Evolutionary conservation across 2,797 vertebrate species (phyloP).

Genomic region (Echiichthys vipera): DNA sequence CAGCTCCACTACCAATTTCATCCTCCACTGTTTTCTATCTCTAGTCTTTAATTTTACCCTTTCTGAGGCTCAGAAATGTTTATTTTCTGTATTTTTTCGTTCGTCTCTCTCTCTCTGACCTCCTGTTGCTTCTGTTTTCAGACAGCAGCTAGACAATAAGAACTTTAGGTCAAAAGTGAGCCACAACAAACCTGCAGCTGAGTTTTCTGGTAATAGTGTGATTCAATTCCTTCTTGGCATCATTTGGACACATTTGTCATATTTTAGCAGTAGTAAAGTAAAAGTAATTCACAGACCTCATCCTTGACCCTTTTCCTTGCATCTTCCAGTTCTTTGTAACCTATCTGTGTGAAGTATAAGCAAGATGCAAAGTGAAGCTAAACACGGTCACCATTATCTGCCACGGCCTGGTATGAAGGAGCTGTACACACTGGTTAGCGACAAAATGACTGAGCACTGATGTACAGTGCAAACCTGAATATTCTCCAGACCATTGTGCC

Average conservation of each 20-base stretch:
- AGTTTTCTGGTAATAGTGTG: not conserved
- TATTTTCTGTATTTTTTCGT: slow-evolving; percentile 9
- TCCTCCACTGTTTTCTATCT: not conserved
- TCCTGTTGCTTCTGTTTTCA: slow-evolving; percentile 23
- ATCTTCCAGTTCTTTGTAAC: not conserved
- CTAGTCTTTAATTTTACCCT: not conserved
- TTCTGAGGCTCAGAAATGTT: slow-evolving; percentile 8
- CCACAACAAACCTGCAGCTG: slow-evolving; percentile 2
- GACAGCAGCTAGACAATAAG: slow-evolving; percentile 12
- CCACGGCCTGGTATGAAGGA: not conserved
- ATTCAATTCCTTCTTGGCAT: slow-evolving; percentile 1
- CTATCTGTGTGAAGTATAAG: not conserved
- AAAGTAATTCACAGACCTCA: not conserved
- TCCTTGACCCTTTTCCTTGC: not conserved
- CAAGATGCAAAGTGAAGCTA: not conserved
- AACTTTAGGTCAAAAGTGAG: slow-evolving; percentile 18
- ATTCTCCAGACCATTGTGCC: no score
- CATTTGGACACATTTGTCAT: slow-evolving; percentile 19
- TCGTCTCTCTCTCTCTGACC: slow-evolving; percentile 15
- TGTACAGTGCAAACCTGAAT: not conserved
- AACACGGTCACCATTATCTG: not conserved
- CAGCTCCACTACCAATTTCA: not conserved
- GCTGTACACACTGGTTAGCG: not conserved
- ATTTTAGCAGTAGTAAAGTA: no score
- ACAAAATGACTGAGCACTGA: not conserved